These are phyloP conservation scores for Cryptomyrus ogoouensis DNA, from an alignment of 2,113 vertebrate genomes.

Conservation along the genomic window DNA sequence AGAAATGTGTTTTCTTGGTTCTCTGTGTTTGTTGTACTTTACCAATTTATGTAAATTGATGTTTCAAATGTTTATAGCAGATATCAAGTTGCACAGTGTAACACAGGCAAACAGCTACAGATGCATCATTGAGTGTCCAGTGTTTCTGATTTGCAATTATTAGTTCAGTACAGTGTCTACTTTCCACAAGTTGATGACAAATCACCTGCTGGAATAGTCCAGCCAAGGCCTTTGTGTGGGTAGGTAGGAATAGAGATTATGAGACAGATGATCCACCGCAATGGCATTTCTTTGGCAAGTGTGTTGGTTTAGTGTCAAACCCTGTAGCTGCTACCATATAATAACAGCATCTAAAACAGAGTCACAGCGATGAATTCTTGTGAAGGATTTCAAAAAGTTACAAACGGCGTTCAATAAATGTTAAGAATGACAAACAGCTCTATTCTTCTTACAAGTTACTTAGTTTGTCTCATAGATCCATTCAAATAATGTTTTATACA, in stretches of 20 bases:
- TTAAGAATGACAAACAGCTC: not conserved
- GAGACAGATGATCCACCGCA: not conserved
- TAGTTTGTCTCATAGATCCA: not conserved
- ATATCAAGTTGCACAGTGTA: not conserved
- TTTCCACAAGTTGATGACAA: not conserved
- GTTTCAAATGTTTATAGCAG: not conserved
- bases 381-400: not conserved
- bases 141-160: not conserved
- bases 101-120: not conserved
- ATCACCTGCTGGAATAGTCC: not conserved
- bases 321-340: not conserved
- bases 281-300: not conserved
- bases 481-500: not conserved
- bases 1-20: not conserved
- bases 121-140: not conserved
- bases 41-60: not conserved
- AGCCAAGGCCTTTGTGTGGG: not conserved
- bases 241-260: not conserved
- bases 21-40: not conserved
- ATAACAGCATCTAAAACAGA: not conserved
- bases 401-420: not conserved
- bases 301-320: not conserved
- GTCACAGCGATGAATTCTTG: not conserved
- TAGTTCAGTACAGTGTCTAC: not conserved
- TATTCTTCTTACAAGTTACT: not conserved